Percentiles rank a stretch among this genome's conserved stretches.
Evolutionary conservation across 2,888 invertebrate genomes (phyloP).

Genomic region (Gymnoscelis rufifasciata): DNA sequence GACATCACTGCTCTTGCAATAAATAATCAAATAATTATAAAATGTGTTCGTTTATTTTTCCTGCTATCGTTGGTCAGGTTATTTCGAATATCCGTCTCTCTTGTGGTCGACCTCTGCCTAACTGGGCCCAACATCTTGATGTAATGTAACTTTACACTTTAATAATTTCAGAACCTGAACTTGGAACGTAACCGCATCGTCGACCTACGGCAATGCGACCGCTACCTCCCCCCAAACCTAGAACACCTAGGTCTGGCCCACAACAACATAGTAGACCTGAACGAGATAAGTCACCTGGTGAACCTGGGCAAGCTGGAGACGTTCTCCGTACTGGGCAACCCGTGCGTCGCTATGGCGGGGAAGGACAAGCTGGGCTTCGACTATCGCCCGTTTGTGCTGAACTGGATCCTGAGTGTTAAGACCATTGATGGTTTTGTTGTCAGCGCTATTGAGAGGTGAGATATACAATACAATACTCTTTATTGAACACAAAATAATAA

Average conservation of each 20-base stretch:
- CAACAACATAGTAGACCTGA: conserved; percentile 90
- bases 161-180: conserved; percentile 83
- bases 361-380: conserved; percentile 89
- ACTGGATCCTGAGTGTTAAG: conserved; percentile 94
- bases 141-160: too few species aligned
- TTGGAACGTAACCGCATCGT: conserved; percentile 92
- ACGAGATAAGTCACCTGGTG: conserved; percentile 89
- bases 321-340: conserved; percentile 92
- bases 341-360: conserved; percentile 89
- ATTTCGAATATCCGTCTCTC: too few species aligned
- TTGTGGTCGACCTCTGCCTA: too few species aligned
- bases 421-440: conserved; percentile 93
- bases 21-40: too few species aligned
- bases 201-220: conserved; percentile 89
- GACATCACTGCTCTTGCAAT: too few species aligned
- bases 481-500: too few species aligned
- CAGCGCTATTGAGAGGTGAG: conserved; percentile 93
- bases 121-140: too few species aligned
- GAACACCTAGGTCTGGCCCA: conserved; percentile 87
- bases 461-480: too few species aligned
- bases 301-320: conserved; percentile 87
- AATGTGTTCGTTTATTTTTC: too few species aligned
- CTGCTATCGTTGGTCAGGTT: too few species aligned
- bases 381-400: conserved; percentile 94
- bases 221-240: conserved; percentile 87